Evolutionary conservation across 2,888 invertebrate species (phyloP).

Genomic region (Psylliodes chrysocephalus): DNA sequence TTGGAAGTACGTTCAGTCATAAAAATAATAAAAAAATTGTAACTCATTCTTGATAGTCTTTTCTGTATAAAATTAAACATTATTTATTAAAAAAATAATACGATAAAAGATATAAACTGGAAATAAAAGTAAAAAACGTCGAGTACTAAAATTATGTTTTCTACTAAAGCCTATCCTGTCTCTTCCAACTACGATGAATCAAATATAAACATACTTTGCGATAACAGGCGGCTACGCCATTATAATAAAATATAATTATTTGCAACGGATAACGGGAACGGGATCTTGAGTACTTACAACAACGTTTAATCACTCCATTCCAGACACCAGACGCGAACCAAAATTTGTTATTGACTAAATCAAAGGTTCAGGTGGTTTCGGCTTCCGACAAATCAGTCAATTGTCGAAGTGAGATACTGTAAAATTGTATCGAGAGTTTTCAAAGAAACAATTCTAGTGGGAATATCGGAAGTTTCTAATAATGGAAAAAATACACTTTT

Average conservation of each 20-base stretch:
- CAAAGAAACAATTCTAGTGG: too few relatives aligned
- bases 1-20: too few relatives aligned
- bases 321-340: neutral
- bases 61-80: too few relatives aligned
- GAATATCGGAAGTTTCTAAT: too few relatives aligned
- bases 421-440: neutral
- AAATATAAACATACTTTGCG: slow-evolving; percentile 40
- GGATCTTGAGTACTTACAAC: neutral
- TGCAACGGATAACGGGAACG: neutral
- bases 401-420: neutral
- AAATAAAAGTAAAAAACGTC: too few relatives aligned
- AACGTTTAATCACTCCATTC: neutral
- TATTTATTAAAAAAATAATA: too few relatives aligned
- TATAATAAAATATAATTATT: neutral
- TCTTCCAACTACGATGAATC: slow-evolving; percentile 42
- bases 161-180: slow-evolving; percentile 3
- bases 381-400: neutral
- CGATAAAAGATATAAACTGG: too few relatives aligned
- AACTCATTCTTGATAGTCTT: too few relatives aligned
- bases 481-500: too few relatives aligned
- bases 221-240: slow-evolving; percentile 18
- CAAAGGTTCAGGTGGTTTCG: neutral
- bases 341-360: neutral
- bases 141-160: too few relatives aligned
- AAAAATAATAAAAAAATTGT: too few relatives aligned